A percentile compares a stretch with the other conserved stretches of the same genome.
Conservation (phyloP, 2,113 vertebrate genomes). For the Caretta caretta region DNA sequence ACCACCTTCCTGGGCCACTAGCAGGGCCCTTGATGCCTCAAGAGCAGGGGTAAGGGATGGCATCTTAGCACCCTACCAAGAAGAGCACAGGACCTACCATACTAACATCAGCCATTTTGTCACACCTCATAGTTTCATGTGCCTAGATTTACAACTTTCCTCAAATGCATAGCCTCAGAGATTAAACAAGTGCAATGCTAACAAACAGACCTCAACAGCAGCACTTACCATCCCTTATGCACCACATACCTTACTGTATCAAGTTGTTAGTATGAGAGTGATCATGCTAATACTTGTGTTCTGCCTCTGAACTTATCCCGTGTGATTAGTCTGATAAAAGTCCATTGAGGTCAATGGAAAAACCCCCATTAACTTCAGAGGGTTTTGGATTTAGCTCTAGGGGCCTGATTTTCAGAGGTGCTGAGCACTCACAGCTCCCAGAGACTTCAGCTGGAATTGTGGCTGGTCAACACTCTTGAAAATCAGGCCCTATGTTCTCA, state of each 20-base stretch:
- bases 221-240: constrained; percentile 32
- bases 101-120: too few relatives aligned
- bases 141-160: constrained; percentile 19
- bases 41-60: too few relatives aligned
- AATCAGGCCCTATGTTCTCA: not conserved
- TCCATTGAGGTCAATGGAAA: not conserved
- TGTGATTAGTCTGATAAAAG: not conserved
- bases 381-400: not conserved
- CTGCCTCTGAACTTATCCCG: not conserved
- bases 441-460: not conserved
- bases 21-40: too few relatives aligned
- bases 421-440: not conserved
- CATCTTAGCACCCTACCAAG: too few relatives aligned
- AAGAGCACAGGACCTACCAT: too few relatives aligned
- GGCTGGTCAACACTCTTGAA: not conserved
- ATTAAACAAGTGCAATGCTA: not conserved
- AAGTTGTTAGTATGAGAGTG: not conserved
- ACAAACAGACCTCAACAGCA: constrained; percentile 35
- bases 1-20: too few relatives aligned
- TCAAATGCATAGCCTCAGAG: constrained; percentile 3
- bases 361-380: not conserved
- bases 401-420: not conserved
- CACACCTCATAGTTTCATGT: not conserved
- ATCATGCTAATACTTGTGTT: not conserved
- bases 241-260: not conserved